Evolutionary conservation across 2,797 vertebrate species (phyloP).

Genomic region (Steatocranus sp.): DNA sequence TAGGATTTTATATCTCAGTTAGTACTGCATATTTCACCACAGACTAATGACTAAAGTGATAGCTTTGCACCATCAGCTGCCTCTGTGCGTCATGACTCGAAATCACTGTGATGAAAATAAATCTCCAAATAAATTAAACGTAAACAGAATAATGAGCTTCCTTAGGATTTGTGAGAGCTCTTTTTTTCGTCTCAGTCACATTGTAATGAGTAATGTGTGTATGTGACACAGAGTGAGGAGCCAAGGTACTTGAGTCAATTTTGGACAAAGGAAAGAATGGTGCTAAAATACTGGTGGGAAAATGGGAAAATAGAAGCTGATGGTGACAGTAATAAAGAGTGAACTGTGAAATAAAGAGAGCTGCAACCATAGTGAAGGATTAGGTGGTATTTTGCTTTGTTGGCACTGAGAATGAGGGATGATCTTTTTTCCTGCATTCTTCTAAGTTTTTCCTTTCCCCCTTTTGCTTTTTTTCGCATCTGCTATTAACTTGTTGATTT

Average conservation of each 20-base stretch:
- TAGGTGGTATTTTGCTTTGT: not conserved
- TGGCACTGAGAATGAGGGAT: not conserved
- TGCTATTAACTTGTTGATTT: not conserved
- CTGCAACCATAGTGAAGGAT: not conserved
- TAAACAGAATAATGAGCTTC: not conserved
- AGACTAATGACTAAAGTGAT: not conserved
- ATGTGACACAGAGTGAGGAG: not conserved
- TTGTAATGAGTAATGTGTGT: not conserved
- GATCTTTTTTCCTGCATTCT: not conserved
- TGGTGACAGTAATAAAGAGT: not conserved
- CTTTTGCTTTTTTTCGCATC: not conserved
- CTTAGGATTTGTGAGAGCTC: not conserved
- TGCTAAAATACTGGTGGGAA: not conserved
- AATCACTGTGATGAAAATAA: not conserved
- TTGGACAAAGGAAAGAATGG: not conserved
- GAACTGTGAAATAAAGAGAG: not conserved
- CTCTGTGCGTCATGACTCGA: not conserved
- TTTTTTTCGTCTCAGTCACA: not conserved
- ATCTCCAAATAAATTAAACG: not conserved
- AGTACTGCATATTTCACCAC: accelerated
- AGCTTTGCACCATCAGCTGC: not conserved
- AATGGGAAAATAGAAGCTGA: not conserved
- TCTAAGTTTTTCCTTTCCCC: not conserved
- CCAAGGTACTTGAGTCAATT: not conserved
- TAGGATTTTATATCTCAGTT: not conserved